phyloP scores from a whole-genome alignment of 2,113 vertebrate species.

The Polyodon spathula region DNA sequence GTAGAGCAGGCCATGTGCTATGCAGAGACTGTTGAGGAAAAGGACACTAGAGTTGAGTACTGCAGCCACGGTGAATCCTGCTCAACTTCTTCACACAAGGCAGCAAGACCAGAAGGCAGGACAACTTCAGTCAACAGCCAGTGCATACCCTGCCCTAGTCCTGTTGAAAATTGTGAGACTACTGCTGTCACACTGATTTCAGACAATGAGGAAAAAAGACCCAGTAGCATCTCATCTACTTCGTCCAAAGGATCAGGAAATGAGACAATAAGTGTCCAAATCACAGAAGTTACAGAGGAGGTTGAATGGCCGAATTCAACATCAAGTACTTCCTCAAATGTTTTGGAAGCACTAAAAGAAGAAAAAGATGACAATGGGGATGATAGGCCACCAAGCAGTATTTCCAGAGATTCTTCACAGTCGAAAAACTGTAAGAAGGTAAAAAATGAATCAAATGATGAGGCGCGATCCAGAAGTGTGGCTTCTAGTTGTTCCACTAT shows the following conservation, averaged over 20 bases:
- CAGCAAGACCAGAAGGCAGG: slow-evolving; percentile 28
- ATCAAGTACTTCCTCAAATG: slow-evolving; percentile 31
- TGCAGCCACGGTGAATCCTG: slow-evolving; percentile 40
- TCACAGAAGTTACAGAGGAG: slow-evolving; percentile 19
- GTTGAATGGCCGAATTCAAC: slow-evolving; percentile 25
- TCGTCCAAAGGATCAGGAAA: slow-evolving; percentile 18
- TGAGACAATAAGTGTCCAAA: slow-evolving; percentile 24
- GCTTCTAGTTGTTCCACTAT: slow-evolving; percentile 24
- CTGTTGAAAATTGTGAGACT: slow-evolving; percentile 35
- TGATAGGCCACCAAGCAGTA: slow-evolving; percentile 26
- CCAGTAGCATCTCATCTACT: slow-evolving; percentile 1
- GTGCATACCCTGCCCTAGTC: not conserved
- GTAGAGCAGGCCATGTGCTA: slow-evolving; percentile 52
- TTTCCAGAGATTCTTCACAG: slow-evolving; percentile 35
- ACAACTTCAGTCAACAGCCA: slow-evolving; percentile 16
- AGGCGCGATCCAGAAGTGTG: slow-evolving; percentile 31
- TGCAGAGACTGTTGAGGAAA: slow-evolving; percentile 52
- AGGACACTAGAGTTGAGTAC: slow-evolving; percentile 44
- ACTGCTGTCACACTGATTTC: slow-evolving; percentile 17
- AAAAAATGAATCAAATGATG: slow-evolving; percentile 21
- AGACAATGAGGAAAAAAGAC: slow-evolving; percentile 15
- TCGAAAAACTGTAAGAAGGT: slow-evolving; percentile 29
- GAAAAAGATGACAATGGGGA: slow-evolving; percentile 29
- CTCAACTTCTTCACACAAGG: slow-evolving; percentile 12
- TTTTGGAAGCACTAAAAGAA: slow-evolving; percentile 25